Evolutionary conservation across 2,888 invertebrate species (phyloP).

Genomic region (Zygogramma bicolorata): DNA sequence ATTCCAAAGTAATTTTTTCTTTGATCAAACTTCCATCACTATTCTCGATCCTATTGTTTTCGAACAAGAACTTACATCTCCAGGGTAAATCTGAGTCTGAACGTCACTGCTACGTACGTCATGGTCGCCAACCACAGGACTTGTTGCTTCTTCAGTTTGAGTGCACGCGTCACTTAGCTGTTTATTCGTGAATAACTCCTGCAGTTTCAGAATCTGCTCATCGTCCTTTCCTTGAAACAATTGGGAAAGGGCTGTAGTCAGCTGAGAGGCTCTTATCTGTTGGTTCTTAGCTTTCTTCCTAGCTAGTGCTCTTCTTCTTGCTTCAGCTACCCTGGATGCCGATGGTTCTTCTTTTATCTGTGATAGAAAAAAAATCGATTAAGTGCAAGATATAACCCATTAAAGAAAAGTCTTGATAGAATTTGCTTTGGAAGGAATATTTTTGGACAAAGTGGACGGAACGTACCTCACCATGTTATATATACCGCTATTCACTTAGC

Average conservation of each 20-base stretch:
- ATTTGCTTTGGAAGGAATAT: too few species aligned
- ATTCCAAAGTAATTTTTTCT: too few species aligned
- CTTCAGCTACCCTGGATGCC: conserved; percentile 72
- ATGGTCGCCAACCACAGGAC: neutral
- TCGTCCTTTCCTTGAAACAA: neutral
- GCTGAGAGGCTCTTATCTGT: conserved; percentile 66
- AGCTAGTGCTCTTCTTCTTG: conserved; percentile 80
- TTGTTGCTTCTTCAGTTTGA: conserved; percentile 88
- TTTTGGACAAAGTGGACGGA: too few species aligned
- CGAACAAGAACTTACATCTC: conserved; percentile 72
- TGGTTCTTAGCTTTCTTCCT: conserved; percentile 77
- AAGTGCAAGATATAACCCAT: too few species aligned
- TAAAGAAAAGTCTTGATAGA: neutral
- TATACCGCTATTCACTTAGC: too few species aligned
- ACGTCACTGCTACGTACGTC: conserved; percentile 59
- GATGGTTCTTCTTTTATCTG: conserved; percentile 69
- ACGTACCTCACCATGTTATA: too few species aligned
- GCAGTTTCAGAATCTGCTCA: conserved; percentile 80
- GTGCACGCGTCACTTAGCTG: conserved; percentile 82
- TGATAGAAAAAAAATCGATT: neutral
- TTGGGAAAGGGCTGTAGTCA: conserved; percentile 74
- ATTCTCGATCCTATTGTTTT: neutral
- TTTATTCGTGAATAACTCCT: conserved; percentile 83
- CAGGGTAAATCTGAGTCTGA: conserved; percentile 88
- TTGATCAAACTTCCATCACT: too few species aligned